A percentile compares a stretch with the other conserved stretches of the same genome.
Evolutionary conservation across 2,888 invertebrate species (phyloP).

Genomic region (Trichacis sp.): DNA sequence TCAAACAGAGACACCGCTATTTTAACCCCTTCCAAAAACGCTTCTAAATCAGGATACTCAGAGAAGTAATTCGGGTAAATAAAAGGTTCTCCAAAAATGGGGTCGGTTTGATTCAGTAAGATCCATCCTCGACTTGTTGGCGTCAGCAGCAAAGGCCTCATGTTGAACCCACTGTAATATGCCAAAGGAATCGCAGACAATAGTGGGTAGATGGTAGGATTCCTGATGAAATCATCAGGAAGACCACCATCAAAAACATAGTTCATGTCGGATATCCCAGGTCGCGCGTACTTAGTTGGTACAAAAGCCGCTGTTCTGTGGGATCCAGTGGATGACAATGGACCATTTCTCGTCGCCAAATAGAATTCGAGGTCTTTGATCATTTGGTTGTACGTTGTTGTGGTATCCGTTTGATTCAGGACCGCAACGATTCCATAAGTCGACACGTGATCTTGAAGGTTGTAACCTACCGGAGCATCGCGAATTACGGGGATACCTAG

Average conservation of each 20-base stretch:
- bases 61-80: constrained; percentile 80
- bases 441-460: constrained; percentile 71
- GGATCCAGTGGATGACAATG: constrained; percentile 69
- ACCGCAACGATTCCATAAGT: constrained; percentile 65
- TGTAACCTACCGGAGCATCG: constrained; percentile 70
- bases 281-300: constrained; percentile 71
- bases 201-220: constrained; percentile 67
- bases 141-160: constrained; percentile 73
- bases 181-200: constrained; percentile 13
- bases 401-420: constrained; percentile 52
- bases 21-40: constrained; percentile 74
- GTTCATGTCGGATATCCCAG: constrained; percentile 76
- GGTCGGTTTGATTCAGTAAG: constrained; percentile 76
- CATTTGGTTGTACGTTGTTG: constrained; percentile 55
- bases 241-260: constrained; percentile 75
- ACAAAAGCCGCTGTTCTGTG: constrained; percentile 74
- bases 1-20: constrained; percentile 73
- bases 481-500: constrained; percentile 63
- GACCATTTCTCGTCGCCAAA: constrained; percentile 70
- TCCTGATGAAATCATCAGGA: constrained; percentile 72
- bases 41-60: constrained; percentile 74
- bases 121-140: constrained; percentile 77
- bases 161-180: constrained; percentile 36
- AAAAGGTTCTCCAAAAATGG: constrained; percentile 78
- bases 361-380: constrained; percentile 68